A percentile compares a stretch with the other conserved stretches of the same genome.
Evolutionary conservation across 2,113 vertebrate species (phyloP).

Genomic region (Phocoena phocoena): DNA sequence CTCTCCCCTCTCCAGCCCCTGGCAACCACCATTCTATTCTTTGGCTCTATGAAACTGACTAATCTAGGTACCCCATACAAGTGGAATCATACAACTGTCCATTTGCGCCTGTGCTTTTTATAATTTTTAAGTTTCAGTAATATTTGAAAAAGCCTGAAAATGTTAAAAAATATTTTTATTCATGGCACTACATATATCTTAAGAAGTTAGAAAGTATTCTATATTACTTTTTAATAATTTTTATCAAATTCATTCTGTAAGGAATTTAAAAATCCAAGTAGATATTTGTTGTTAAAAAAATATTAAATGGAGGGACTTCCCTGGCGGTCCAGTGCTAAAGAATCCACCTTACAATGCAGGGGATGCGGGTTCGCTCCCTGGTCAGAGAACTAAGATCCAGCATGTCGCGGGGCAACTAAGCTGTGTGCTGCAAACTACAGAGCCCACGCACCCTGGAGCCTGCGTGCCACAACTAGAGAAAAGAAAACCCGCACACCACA

Average conservation of each 20-base stretch:
- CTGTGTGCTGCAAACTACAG: too few species aligned
- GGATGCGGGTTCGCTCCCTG: too few species aligned
- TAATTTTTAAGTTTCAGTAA: neutral
- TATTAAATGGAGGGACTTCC: neutral
- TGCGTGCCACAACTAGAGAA: too few species aligned
- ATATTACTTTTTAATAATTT: neutral
- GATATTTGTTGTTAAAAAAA: neutral
- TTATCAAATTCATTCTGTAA: neutral
- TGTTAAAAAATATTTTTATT: neutral
- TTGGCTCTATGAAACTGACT: neutral
- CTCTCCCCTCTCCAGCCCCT: neutral
- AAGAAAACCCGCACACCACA: too few species aligned
- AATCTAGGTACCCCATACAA: neutral
- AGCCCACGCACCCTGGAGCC: too few species aligned
- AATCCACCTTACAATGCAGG: too few species aligned
- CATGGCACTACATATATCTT: neutral
- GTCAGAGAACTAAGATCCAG: too few species aligned
- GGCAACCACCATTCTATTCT: neutral
- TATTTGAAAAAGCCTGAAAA: neutral
- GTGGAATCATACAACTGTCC: neutral
- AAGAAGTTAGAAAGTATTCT: neutral
- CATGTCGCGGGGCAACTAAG: too few species aligned
- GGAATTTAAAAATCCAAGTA: conserved; percentile 1
- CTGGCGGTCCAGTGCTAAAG: too few species aligned
- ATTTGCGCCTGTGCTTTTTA: neutral